Evolutionary conservation across 1,140 invertebrate genomes (phyloP), one percentile per base, ranked within the genome.

Genomic region (Caenorhabditis brenneri): DNA sequence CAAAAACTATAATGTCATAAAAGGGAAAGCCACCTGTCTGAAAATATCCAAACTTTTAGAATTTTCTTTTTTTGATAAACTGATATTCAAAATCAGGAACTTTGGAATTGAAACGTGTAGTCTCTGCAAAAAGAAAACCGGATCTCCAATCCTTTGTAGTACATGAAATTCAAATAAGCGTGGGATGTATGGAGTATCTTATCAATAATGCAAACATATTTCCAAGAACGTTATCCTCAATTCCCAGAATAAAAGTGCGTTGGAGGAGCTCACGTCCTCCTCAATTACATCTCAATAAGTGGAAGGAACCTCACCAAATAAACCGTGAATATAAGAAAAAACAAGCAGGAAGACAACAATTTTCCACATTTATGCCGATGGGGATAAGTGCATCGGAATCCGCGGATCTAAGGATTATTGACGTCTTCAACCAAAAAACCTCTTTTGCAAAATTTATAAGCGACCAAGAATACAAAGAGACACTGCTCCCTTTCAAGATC

Each of bases 201-300:
- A 65, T 65, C 58, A 65, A 65, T 65, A 65, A 65, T 65, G 58
- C 58, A 65, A 65, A 9, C 15, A 16, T 33, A 16, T 65, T 33
- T 65, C 58, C 31, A 36, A 33, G 58, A 65, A 33, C 29, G 22
- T 16, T 33, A 0, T n/a, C 22, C 53, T 36, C 29, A 1, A 27
- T 33, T 33, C 22, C 22, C 31, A 10, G 7, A 65, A 24, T 15
- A 65, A 16, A 65, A 55, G 49, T 51, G 49, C 49, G 9, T 16
- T 9, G 42, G n/a, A n/a, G n/a, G n/a, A n/a, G n/a, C n/a, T n/a
- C 42, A 46, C 42, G 16, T 46, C 42, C 16, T 46, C 42, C 42
- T 46, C n/a, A 42, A 42, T 12, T 42, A 42, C 39, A 42, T 12
- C 39, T 55, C 22, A 29, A 27, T 27, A 55, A 24, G 24, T 27